phyloP scores from a whole-genome alignment of 2,797 vertebrate genomes.

The Sciaenops ocellatus region DNA sequence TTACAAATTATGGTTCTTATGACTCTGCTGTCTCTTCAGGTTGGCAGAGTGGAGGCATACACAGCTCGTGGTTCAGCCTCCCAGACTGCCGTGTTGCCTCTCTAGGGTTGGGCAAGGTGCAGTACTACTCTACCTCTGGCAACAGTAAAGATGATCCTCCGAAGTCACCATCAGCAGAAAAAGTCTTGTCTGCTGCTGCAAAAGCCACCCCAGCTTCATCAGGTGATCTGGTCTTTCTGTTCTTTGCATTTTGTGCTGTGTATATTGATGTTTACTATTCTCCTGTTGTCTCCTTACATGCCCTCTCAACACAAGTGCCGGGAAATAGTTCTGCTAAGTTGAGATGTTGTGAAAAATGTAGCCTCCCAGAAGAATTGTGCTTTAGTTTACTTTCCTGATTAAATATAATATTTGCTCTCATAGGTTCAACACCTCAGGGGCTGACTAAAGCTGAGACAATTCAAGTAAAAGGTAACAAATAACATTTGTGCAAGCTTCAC shows the following conservation, averaged over 20 bases:
- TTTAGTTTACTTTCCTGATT: neutral
- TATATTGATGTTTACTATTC: neutral
- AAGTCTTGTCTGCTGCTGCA: constrained; percentile 46
- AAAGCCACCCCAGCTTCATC: constrained; percentile 45
- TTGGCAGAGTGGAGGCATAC: constrained; percentile 85
- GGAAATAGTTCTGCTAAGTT: neutral
- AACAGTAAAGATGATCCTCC: constrained; percentile 86
- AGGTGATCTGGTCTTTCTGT: constrained; percentile 60
- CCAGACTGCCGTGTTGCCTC: constrained; percentile 82
- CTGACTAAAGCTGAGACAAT: constrained; percentile 87
- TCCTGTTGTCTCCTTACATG: neutral
- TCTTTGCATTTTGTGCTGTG: neutral
- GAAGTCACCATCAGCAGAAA: constrained; percentile 59
- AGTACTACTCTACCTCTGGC: constrained; percentile 89
- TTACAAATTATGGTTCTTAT: neutral
- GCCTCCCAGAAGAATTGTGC: neutral
- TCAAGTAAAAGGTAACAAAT: constrained; percentile 94
- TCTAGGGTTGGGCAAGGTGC: constrained; percentile 84
- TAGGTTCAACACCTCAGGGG: constrained; percentile 70
- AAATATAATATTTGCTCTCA: neutral
- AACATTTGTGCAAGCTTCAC: neutral
- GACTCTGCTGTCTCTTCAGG: constrained; percentile 77
- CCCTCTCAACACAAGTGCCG: neutral
- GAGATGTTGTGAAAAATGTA: neutral
- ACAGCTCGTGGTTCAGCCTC: constrained; percentile 80